Base-by-base conservation (phyloP, 1,140 invertebrate species). In the Lasioglossum baleicum region DNA sequence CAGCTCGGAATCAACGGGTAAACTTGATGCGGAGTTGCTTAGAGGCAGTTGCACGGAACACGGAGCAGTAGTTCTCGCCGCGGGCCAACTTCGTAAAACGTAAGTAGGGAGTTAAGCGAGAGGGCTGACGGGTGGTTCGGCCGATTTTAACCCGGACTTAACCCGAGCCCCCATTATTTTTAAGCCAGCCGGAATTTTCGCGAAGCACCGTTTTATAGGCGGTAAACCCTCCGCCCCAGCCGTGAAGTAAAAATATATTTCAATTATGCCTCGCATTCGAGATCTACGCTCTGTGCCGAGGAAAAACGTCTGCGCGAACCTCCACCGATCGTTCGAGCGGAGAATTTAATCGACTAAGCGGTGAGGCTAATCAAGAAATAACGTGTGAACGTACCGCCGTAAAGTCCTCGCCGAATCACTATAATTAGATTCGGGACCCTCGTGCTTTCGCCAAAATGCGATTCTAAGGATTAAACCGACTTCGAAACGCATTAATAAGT, bases 101-200 rank as follows among this genome's bases (percentile, higher is more conserved):
- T 64, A 35, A 64, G 31, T 64, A 40, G 61, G 61, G 31, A 64
- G 61, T 64, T 35, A 64, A 64, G 31, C 31, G 61, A 64, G 61
- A 20, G 61, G 13, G 31, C 35, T 31, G 31, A 20, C 2, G 15
- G 13, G 5, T 7, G 13, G 31, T 64, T 13, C 15, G 17, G 31
- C 0, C 31, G 61, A 64, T 64, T 26, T 35, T 64, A 64, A 64
- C 61, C 61, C 35, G 56, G 31, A 64, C 31, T 64, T 40, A 40
- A 63, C 31, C 31, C 61, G 2, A 11, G 40, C 13, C 15, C 61
- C 61, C 61, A 64, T 64, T 64, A 64, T 64, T 64, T 64, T 64
- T 64, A 64, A 64, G 31, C 61, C 13, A 31, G 31, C 15, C 8
- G 17, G 61, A 64, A 64, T 64, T 64, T 64, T 40, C 61, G 31